A percentile compares a stretch with the other conserved stretches of the same genome.
Evolutionary conservation across 2,113 vertebrate species (phyloP).

Genomic region (Melanostigma gelatinosum): DNA sequence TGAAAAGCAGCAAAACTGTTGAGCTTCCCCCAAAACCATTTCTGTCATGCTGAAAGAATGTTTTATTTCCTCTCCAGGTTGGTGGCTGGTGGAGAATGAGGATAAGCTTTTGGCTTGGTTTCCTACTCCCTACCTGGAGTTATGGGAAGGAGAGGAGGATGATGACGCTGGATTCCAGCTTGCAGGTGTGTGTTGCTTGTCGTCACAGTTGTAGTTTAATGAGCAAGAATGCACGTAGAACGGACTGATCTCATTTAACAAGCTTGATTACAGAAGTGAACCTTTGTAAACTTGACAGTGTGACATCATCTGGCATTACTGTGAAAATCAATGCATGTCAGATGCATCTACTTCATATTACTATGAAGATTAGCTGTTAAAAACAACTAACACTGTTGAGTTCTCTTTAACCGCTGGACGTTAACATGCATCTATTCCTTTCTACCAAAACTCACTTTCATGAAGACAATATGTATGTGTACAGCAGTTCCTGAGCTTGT

Average conservation of each 20-base stretch:
- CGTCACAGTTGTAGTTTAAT: not conserved
- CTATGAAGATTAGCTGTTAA: not conserved
- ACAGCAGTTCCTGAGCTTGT: not conserved
- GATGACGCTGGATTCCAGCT: constrained; percentile 28
- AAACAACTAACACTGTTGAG: constrained; percentile 8
- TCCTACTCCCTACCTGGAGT: constrained; percentile 90
- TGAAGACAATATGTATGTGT: not conserved
- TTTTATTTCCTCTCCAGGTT: constrained; percentile 81
- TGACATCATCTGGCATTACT: not conserved
- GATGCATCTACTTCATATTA: not conserved
- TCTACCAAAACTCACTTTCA: not conserved
- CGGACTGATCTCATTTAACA: not conserved
- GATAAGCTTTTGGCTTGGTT: constrained; percentile 91
- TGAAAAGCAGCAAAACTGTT: not conserved
- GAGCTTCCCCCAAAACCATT: accelerated
- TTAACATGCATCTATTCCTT: not conserved
- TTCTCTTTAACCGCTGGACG: not conserved
- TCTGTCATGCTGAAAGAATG: not conserved
- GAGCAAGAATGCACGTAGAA: not conserved
- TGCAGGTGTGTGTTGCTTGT: constrained; percentile 38
- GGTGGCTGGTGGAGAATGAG: constrained; percentile 94
- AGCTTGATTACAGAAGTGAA: not conserved
- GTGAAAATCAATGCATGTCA: not conserved
- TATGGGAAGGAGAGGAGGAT: constrained; percentile 64
- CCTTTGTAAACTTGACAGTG: not conserved